A percentile compares a stretch with the other conserved stretches of the same genome.
Evolutionary conservation across 2,888 invertebrate species (phyloP).

Genomic region (Sepiola atlantica): DNA sequence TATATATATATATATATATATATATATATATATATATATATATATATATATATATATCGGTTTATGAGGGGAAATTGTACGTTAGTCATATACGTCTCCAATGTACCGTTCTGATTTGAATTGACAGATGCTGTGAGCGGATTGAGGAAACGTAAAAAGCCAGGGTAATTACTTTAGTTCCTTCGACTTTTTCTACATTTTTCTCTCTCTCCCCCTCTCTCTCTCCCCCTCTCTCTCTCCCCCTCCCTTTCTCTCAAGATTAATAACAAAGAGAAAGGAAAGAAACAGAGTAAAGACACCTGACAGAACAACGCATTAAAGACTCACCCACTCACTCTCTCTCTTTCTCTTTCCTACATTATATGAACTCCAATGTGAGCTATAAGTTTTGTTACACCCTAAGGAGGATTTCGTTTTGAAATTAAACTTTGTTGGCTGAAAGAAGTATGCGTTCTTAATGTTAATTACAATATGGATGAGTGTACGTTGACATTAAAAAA

Average conservation of each 20-base stretch:
- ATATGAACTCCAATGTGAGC: no score
- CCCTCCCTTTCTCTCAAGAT: neutral
- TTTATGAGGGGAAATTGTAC: neutral
- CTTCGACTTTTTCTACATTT: no score
- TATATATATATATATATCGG: neutral
- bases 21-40: no score
- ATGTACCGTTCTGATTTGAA: neutral
- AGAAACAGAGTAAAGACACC: no score
- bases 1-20: no score
- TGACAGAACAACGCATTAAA: neutral
- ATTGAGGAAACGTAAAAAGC: neutral
- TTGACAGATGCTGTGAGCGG: conserved; percentile 20
- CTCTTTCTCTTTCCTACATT: neutral
- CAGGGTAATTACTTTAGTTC: neutral
- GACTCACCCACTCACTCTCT: neutral
- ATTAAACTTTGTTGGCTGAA: no score
- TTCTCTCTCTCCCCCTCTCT: neutral
- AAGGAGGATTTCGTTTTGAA: no score
- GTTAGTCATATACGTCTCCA: neutral
- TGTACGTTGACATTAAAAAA: no score
- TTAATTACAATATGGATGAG: no score
- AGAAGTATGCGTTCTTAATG: no score
- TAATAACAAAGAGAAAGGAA: neutral
- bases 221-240: neutral
- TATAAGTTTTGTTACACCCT: no score